Evolutionary conservation across 2,113 vertebrate genomes (phyloP), one percentile per base, ranked within the genome.

Genomic region (Forbesichthys agassizii): DNA sequence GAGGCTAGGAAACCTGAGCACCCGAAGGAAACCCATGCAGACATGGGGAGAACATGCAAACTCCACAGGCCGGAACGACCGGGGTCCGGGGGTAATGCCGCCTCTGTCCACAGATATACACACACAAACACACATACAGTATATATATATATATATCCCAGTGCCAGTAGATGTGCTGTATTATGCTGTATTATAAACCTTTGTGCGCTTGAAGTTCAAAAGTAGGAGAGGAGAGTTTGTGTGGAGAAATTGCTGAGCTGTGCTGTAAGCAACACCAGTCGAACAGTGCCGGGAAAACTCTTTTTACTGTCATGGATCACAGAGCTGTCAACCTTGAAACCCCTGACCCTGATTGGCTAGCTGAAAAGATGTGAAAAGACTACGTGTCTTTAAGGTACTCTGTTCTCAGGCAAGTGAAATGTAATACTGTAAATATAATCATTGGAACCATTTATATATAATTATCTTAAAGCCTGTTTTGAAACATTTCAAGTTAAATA

Each of bases 281-380:
- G 36, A 68, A 58, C 11, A 73, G 66, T 77, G 73, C 46, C 68
- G 76, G 58, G 61, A 75, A 68, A 76, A 53, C 61, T 67, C 64
- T 33, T 71, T 75, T 74, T 68, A 69, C 75, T 68, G 85, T 80
- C 78, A 85, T 61, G 75, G 76, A 77, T 86, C 82, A 77, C 75
- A 68, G 81, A 80, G 78, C 78, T 66, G 80, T 81, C 65, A 74
- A 86, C 71, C 85, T 83, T 67, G 74, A 64, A 75, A 77, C 80
- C 76, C 52, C 60, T 3, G n/a, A 9, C 52, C 54, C 75, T 60
- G 66, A 49, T 64, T 5, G 61, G 73, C 66, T 64, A 16, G 64
- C 55, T 3, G 60, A 3, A 12, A 49, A 49, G 48, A 49, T 49
- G 48, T 27, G 36, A 69, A 66, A 20, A 75, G 74, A 81, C 33